Percentiles rank a stretch among this genome's conserved stretches.
Conservation (phyloP, 2,797 vertebrate species). For the Sebastes taczanowskii region DNA sequence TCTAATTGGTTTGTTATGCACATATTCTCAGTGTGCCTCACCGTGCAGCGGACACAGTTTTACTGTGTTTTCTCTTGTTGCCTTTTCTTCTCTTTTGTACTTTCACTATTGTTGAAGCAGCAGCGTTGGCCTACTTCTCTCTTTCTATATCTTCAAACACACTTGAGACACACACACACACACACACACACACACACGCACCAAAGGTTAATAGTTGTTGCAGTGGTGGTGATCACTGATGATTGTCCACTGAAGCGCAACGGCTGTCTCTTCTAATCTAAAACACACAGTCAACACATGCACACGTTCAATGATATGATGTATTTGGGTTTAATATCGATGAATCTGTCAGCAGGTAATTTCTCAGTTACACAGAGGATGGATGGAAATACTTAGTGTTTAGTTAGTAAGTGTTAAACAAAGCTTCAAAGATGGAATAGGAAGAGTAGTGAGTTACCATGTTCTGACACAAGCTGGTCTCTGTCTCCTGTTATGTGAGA, state of each 20-base stretch:
- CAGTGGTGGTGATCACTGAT: constrained; percentile 17
- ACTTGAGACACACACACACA: background rate
- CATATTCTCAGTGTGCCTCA: constrained; percentile 53
- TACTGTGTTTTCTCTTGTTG: constrained; percentile 53
- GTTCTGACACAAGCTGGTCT: background rate
- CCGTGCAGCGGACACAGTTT: constrained; percentile 44
- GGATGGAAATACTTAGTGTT: background rate
- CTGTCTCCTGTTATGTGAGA: background rate
- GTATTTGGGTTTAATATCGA: constrained; percentile 10
- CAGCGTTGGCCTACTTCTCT: constrained; percentile 28
- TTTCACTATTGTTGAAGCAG: constrained; percentile 30
- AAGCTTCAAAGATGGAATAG: background rate
- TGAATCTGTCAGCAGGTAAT: constrained; percentile 18
- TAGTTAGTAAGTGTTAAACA: background rate
- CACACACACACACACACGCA: background rate
- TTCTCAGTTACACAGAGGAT: background rate
- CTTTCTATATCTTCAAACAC: background rate
- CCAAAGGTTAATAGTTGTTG: constrained; percentile 43
- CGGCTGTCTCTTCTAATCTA: constrained; percentile 50
- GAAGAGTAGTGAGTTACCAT: background rate
- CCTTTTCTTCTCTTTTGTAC: constrained; percentile 61
- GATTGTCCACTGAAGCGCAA: constrained; percentile 44
- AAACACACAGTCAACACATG: constrained; percentile 22
- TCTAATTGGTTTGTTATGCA: constrained; percentile 79
- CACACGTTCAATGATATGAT: background rate